Percentiles rank a stretch among this genome's conserved stretches.
These are phyloP conservation scores for Drosophila trapezifrons DNA, from an alignment of 1,140 invertebrate species.

Conservation along the genomic window DNA sequence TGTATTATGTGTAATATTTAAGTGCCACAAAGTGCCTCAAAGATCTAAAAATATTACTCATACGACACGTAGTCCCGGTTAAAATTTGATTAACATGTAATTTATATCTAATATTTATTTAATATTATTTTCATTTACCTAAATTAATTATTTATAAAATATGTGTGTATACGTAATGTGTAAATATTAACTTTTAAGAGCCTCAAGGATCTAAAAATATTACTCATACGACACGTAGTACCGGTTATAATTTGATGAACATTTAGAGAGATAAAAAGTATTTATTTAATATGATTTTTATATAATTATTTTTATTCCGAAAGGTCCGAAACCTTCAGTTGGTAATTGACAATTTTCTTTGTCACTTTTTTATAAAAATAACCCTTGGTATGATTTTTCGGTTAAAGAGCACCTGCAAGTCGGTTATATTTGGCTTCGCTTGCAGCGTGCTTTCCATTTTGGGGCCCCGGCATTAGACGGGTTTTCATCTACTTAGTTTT, in stretches of 20 bases:
- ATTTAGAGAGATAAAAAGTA: too few relatives aligned
- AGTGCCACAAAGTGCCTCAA: background rate
- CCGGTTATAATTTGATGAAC: background rate
- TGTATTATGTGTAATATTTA: too few relatives aligned
- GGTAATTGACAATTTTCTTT: too few relatives aligned
- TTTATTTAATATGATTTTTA: background rate
- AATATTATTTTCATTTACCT: too few relatives aligned
- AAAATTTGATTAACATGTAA: background rate
- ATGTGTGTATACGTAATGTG: too few relatives aligned
- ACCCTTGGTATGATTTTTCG: too few relatives aligned
- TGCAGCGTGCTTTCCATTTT: conserved; percentile 3
- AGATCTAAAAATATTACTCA: background rate
- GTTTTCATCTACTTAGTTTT: conserved; percentile 56
- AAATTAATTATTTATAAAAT: too few relatives aligned
- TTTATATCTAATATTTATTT: too few relatives aligned
- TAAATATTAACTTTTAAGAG: too few relatives aligned
- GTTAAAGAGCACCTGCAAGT: background rate
- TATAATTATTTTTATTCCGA: background rate
- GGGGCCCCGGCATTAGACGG: conserved; percentile 25
- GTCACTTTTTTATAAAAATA: too few relatives aligned
- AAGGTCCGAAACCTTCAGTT: too few relatives aligned
- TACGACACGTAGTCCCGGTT: background rate
- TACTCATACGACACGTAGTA: conserved; percentile 14
- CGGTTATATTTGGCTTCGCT: background rate
- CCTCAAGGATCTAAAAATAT: too few relatives aligned